Evolutionary conservation across 2,888 invertebrate genomes (phyloP).

Genomic region (Ctenicera cuprea): DNA sequence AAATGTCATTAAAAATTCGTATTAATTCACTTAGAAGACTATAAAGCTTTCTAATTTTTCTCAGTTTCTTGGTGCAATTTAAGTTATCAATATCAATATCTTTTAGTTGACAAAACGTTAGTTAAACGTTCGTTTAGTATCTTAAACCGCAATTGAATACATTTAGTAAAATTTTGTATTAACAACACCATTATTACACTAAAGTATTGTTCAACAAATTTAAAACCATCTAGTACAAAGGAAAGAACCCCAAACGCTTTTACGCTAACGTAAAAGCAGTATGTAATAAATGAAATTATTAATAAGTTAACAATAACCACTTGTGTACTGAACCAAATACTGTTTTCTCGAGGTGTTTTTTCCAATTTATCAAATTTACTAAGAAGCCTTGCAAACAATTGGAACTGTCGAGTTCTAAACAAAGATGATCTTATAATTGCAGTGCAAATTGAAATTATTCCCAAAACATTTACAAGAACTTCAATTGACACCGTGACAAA

Average conservation of each 20-base stretch:
- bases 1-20: too few relatives aligned
- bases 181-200: background rate
- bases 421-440: too few relatives aligned
- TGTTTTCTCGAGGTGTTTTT: too few relatives aligned
- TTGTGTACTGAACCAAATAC: background rate
- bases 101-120: too few relatives aligned
- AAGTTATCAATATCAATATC: background rate
- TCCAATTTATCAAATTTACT: too few relatives aligned
- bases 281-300: background rate
- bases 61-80: background rate
- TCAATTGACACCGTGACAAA: too few relatives aligned
- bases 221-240: background rate
- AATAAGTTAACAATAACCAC: background rate
- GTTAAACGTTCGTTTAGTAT: background rate
- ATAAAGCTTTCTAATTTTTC: background rate
- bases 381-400: too few relatives aligned
- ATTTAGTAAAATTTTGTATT: background rate
- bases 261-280: background rate
- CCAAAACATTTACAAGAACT: too few relatives aligned
- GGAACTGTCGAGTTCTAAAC: too few relatives aligned
- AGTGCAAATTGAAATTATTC: too few relatives aligned
- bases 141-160: background rate
- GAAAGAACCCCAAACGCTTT: background rate
- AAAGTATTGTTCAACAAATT: background rate
- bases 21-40: too few relatives aligned